These are phyloP conservation scores for Ginglymostoma cirratum DNA, from an alignment of 2,113 vertebrate species.

Conservation along the genomic window DNA sequence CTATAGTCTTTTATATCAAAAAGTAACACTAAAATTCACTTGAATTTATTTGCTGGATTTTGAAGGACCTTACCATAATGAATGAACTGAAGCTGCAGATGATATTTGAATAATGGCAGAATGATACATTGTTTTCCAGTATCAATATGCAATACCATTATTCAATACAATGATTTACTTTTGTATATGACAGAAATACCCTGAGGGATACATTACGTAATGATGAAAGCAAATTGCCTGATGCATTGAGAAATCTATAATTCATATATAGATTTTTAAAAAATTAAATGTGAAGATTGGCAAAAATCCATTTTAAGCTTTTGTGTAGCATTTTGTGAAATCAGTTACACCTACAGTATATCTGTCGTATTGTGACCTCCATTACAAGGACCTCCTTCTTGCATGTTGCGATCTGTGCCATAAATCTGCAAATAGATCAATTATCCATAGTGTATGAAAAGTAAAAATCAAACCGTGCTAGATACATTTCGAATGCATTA, in stretches of 20 bases:
- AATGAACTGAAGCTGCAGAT: background rate
- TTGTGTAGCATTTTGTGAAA: conserved; percentile 19
- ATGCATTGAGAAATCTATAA: conserved; percentile 26
- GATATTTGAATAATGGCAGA: conserved; percentile 21
- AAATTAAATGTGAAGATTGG: conserved; percentile 30
- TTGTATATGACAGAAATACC: conserved; percentile 11
- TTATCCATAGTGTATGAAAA: conserved; percentile 30
- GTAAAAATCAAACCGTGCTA: background rate
- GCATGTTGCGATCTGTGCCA: conserved; percentile 1
- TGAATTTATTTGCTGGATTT: conserved; percentile 32
- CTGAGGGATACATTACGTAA: conserved; percentile 31
- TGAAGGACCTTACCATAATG: background rate
- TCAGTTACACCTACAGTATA: conserved; percentile 2
- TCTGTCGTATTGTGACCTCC: conserved; percentile 26
- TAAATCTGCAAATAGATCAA: conserved; percentile 18
- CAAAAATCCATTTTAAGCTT: conserved; percentile 21
- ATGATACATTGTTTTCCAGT: conserved; percentile 30
- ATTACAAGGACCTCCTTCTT: conserved; percentile 21
- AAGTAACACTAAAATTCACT: conserved; percentile 26
- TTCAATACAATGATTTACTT: conserved; percentile 38
- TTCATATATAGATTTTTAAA: conserved; percentile 8
- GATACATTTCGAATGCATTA: background rate
- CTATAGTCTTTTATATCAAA: background rate
- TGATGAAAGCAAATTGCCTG: conserved; percentile 23
- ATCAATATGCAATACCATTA: conserved; percentile 35